phyloP scores from a whole-genome alignment of 2,113 vertebrate species.

The Polyodon spathula region DNA sequence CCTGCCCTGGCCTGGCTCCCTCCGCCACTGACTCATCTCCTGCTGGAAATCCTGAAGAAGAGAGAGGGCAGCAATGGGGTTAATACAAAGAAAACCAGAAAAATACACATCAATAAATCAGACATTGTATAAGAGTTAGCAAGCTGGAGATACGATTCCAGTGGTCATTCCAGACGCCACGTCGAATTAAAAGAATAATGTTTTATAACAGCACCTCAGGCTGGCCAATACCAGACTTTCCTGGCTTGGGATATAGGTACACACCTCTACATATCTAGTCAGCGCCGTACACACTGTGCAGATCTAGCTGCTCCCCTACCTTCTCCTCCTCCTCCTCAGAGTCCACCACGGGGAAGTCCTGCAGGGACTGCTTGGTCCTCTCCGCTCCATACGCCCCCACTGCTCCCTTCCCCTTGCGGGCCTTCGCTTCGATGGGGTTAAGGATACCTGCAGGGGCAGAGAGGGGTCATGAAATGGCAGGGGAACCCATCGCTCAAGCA shows the following conservation, averaged over 20 bases:
- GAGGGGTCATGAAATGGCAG: background rate
- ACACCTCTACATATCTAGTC: background rate
- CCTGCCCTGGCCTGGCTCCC: slow-evolving; percentile 76
- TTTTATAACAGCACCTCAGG: too few species aligned
- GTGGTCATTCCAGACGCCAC: too few species aligned
- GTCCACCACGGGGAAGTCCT: slow-evolving; percentile 87
- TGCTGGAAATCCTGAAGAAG: slow-evolving; percentile 77
- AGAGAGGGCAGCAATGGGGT: background rate
- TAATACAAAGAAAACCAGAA: background rate
- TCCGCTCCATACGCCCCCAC: slow-evolving; percentile 91
- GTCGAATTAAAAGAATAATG: too few species aligned
- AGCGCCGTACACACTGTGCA: background rate
- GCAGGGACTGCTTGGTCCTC: slow-evolving; percentile 78
- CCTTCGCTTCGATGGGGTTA: slow-evolving; percentile 92
- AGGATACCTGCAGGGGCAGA: slow-evolving; percentile 67
- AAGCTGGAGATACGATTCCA: too few species aligned
- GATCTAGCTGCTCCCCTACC: slow-evolving; percentile 42
- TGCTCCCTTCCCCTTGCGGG: slow-evolving; percentile 92
- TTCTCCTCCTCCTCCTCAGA: slow-evolving; percentile 93
- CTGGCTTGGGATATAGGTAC: too few species aligned
- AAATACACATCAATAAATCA: background rate
- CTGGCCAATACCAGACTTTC: too few species aligned
- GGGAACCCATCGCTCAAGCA: too few species aligned
- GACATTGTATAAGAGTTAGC: too few species aligned
- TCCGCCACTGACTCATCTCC: slow-evolving; percentile 92